Base-by-base conservation (phyloP, 2,888 invertebrate species). In the Chrysolina americana region DNA sequence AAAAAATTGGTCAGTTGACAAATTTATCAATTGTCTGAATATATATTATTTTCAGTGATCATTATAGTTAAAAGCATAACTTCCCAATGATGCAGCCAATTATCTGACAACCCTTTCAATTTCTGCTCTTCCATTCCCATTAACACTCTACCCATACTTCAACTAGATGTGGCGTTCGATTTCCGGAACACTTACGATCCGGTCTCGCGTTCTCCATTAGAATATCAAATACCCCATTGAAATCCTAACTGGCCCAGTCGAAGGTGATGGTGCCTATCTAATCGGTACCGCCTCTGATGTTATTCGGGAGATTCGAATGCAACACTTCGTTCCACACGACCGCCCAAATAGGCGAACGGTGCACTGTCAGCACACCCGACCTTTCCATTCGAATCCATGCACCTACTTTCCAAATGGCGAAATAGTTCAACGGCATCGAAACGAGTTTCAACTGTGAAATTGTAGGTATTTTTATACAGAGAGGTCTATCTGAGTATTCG, bases 321-420 rank as follows among this genome's bases (percentile, higher is more conserved):
- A 64, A 71, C 64, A 50, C 50, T 66, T 10, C 44, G 75, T 75
- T 75, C 75, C 70, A 70, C 75, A 70, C 59, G 75, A 41, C 59
- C 65, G 72, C 53, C 50, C 69, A 75, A 69, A 70, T 75, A 71
- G 75, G 75, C 63, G 41, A 75, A 72, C 65, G 65, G 68, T 68
- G 50, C 65, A 66, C 5, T 48, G 56, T 65, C 59, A 59, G 28
- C 15, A 21, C 59, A 53, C 68, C 21, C 70, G 71, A 72, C 72
- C 72, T 75, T 72, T 73, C 72, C 65, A 70, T 56, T 68, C 64
- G 59, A 59, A 64, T 68, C 69, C 65, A 70, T 72, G 72, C 72
- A 70, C 75, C 72, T 75, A 75, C 75, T 75, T 75, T 75, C 75
- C 69, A 75, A 73, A 75, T 75, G 72, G 72, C 75, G 65, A 69